These are phyloP conservation scores for Antheraea mylitta DNA, from an alignment of 1,140 invertebrate species.

Conservation along the genomic window DNA sequence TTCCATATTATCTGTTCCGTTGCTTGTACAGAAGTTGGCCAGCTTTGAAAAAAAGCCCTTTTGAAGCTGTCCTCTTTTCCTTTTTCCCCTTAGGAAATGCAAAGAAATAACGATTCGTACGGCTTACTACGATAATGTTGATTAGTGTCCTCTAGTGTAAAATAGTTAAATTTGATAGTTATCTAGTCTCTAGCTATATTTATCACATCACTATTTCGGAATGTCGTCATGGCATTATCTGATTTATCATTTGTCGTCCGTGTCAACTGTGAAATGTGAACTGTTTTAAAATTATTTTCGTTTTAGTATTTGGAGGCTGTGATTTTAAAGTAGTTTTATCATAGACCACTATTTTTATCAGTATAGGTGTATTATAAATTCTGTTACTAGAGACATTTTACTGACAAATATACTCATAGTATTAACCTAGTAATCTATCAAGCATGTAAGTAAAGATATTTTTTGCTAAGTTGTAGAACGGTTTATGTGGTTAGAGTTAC, in stretches of 20 bases:
- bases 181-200: no score
- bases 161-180: no score
- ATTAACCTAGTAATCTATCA: not conserved
- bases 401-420: not conserved
- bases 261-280: not conserved
- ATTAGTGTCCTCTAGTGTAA: no score
- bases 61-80: no score
- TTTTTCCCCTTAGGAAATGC: no score
- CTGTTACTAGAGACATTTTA: not conserved
- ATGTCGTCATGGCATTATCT: not conserved
- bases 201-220: no score
- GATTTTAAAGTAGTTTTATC: not conserved
- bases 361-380: not conserved
- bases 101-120: no score
- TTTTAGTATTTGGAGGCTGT: not conserved
- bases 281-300: not conserved
- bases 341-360: not conserved
- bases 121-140: no score
- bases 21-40: no score
- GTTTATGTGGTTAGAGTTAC: not conserved
- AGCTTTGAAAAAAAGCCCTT: no score
- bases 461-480: conserved; percentile 27
- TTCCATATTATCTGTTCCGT: no score
- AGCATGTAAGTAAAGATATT: conserved; percentile 24
- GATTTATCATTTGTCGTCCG: no score